Percentiles rank a stretch among this genome's conserved stretches.
Conservation (phyloP, 2,888 invertebrate species). For the Suillia variegata region DNA sequence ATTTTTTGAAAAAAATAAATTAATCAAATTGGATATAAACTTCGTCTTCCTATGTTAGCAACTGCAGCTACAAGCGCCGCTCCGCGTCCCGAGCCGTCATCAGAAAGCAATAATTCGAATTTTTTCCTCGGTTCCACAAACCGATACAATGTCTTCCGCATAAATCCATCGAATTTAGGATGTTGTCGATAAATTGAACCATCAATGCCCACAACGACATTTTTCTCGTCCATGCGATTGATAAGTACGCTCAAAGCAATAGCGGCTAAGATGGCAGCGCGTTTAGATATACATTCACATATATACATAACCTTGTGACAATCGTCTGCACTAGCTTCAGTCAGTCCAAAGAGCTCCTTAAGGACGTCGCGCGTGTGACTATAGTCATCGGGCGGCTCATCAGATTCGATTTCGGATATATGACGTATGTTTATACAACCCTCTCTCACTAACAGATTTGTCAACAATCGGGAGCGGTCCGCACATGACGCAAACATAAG, state of each 20-base stretch:
- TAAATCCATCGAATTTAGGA: constrained; percentile 84
- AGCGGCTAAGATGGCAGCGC: constrained; percentile 89
- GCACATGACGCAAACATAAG: constrained; percentile 51
- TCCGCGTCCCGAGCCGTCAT: constrained; percentile 95
- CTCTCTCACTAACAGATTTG: background rate
- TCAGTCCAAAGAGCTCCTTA: constrained; percentile 73
- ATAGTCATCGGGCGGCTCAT: constrained; percentile 70
- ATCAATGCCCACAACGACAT: constrained; percentile 73
- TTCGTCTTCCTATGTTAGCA: constrained; percentile 59
- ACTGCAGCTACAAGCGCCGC: constrained; percentile 96
- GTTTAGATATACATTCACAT: constrained; percentile 83
- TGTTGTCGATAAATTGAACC: constrained; percentile 39
- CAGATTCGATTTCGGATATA: constrained; percentile 93
- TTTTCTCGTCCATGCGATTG: constrained; percentile 82
- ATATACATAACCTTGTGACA: constrained; percentile 88
- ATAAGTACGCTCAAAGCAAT: constrained; percentile 84
- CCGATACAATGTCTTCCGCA: constrained; percentile 82
- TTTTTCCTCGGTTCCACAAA: constrained; percentile 75
- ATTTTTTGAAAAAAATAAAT: too few species aligned
- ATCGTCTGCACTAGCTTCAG: constrained; percentile 77
- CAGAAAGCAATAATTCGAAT: constrained; percentile 92
- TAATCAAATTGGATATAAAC: too few species aligned
- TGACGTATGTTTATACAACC: constrained; percentile 91
- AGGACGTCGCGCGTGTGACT: constrained; percentile 74
- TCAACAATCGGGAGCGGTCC: background rate